phyloP scores from a whole-genome alignment of 1,140 invertebrate genomes.

The Bathynomus jamesi region DNA sequence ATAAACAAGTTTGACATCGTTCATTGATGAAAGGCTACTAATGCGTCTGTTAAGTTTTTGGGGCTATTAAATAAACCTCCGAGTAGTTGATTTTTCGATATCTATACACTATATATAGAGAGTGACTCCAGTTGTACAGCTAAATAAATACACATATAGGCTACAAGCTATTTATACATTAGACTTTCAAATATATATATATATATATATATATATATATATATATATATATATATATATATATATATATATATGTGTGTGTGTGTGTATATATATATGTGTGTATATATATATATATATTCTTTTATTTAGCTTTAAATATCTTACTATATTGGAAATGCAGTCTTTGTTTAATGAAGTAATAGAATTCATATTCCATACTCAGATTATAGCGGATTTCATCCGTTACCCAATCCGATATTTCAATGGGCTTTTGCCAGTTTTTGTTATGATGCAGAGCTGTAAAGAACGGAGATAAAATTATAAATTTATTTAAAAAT shows the following conservation, averaged over 20 bases:
- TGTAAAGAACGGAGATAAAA: constrained; percentile 33
- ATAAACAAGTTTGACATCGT: too few relatives aligned
- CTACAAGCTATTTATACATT: not conserved
- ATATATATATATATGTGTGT: too few relatives aligned
- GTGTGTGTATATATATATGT: too few relatives aligned
- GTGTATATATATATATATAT: too few relatives aligned
- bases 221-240: not conserved
- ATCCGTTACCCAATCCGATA: constrained; percentile 38
- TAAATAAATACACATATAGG: too few relatives aligned
- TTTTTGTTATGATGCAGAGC: constrained; percentile 43
- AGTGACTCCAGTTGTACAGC: too few relatives aligned
- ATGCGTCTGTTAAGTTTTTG: too few relatives aligned
- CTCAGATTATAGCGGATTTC: constrained; percentile 45
- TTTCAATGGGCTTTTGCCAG: constrained; percentile 39
- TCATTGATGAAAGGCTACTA: too few relatives aligned
- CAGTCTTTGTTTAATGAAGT: constrained; percentile 52
- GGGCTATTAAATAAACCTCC: too few relatives aligned
- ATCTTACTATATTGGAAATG: not conserved
- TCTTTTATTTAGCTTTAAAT: too few relatives aligned
- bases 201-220: not conserved
- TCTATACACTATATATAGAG: too few relatives aligned
- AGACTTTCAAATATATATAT: not conserved
- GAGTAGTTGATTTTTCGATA: too few relatives aligned
- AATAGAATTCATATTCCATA: constrained; percentile 55
- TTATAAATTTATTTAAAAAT: not conserved